A percentile compares a stretch with the other conserved stretches of the same genome.
These are phyloP conservation scores for Puntigrus tetrazona DNA, from an alignment of 2,113 vertebrate species.

Conservation along the genomic window DNA sequence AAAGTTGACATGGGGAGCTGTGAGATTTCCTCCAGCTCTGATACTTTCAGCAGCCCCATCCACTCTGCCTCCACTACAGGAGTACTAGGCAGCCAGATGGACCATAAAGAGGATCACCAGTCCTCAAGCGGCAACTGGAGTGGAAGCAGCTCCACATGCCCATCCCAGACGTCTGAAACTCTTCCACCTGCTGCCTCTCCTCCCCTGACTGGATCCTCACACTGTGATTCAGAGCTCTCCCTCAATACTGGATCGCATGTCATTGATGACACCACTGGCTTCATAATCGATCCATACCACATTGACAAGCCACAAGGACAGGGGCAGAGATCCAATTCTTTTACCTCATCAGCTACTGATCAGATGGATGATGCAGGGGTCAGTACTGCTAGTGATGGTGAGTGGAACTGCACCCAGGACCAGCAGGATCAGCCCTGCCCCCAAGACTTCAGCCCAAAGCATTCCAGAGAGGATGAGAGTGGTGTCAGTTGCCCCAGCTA, in stretches of 20 bases:
- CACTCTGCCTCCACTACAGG: slow-evolving; percentile 89
- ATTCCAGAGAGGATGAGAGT: slow-evolving; percentile 72
- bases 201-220: slow-evolving; percentile 94
- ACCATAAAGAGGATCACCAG: slow-evolving; percentile 97
- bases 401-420: slow-evolving; percentile 96
- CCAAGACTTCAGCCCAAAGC: slow-evolving; percentile 87
- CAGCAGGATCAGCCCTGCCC: slow-evolving; percentile 84
- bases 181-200: slow-evolving; percentile 95
- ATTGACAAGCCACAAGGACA: slow-evolving; percentile 81
- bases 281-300: slow-evolving; percentile 86
- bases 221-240: slow-evolving; percentile 97
- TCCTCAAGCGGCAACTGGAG: slow-evolving; percentile 99
- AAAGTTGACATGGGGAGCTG: slow-evolving; percentile 92
- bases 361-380: slow-evolving; percentile 93
- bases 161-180: slow-evolving; percentile 97
- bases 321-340: slow-evolving; percentile 90
- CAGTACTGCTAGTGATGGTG: slow-evolving; percentile 93
- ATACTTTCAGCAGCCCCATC: slow-evolving; percentile 97
- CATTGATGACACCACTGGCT: slow-evolving; percentile 86
- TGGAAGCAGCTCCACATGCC: slow-evolving; percentile 95
- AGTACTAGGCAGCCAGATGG: slow-evolving; percentile 90
- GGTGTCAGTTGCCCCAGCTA: slow-evolving; percentile 83
- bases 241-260: slow-evolving; percentile 90
- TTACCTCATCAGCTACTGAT: slow-evolving; percentile 94
- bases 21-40: slow-evolving; percentile 97